Evolutionary conservation across 1,140 invertebrate genomes (phyloP).

Genomic region (Drosophila navojoa): DNA sequence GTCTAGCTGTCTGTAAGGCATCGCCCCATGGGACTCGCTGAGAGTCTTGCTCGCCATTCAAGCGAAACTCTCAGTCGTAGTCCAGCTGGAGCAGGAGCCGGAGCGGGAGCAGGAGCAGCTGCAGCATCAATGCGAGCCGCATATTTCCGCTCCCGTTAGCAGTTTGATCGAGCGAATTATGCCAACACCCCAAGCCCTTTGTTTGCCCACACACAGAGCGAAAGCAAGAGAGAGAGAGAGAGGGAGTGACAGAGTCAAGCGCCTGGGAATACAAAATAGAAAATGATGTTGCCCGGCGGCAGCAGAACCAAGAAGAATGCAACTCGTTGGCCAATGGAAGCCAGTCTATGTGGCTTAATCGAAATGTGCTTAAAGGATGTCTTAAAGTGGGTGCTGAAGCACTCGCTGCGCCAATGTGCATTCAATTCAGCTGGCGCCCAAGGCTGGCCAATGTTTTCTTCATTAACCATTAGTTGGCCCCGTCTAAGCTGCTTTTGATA

Average conservation of each 20-base stretch:
- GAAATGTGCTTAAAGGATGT: conserved; percentile 19
- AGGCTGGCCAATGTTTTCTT: conserved; percentile 27
- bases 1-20: conserved; percentile 4
- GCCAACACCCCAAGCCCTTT: conserved; percentile 43
- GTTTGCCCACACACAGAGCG: not conserved
- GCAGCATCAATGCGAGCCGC: conserved; percentile 15
- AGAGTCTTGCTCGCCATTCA: not conserved
- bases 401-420: not conserved
- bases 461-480: conserved; percentile 10
- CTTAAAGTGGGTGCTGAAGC: conserved; percentile 8
- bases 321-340: conserved; percentile 6
- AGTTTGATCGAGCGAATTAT: conserved; percentile 67
- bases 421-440: conserved; percentile 9
- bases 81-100: not conserved
- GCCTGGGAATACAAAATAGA: conserved; percentile 66
- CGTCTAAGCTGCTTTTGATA: conserved; percentile 27
- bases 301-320: conserved; percentile 11
- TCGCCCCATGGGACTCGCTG: not conserved
- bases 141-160: conserved; percentile 32
- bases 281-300: conserved; percentile 55
- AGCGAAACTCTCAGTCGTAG: conserved; percentile 3
- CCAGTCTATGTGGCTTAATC: conserved; percentile 28
- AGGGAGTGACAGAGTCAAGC: conserved; percentile 45
- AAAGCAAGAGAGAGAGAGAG: no score
- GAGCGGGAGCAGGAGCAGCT: not conserved